A percentile compares a stretch with the other conserved stretches of the same genome.
Evolutionary conservation across 2,113 vertebrate genomes (phyloP).

Genomic region (Procavia capensis): DNA sequence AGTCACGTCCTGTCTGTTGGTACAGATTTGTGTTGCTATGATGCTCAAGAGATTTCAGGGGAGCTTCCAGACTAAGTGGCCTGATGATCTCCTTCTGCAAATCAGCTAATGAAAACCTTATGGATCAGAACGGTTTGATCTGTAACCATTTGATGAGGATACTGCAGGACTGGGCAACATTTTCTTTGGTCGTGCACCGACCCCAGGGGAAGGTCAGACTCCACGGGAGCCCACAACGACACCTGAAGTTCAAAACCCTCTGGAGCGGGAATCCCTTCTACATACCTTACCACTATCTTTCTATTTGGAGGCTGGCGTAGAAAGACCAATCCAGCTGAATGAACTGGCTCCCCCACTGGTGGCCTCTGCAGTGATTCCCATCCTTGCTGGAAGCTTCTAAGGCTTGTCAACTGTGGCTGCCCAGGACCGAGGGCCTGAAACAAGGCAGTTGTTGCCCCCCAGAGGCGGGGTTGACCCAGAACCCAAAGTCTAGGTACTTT

Average conservation of each 20-base stretch:
- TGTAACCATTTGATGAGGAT: not conserved
- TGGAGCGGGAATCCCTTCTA: not conserved
- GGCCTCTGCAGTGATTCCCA: not conserved
- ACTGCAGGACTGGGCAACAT: not conserved
- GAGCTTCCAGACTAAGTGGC: not conserved
- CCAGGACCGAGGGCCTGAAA: not conserved
- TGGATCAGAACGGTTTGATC: not conserved
- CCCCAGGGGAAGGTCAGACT: not conserved
- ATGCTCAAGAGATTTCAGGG: not conserved
- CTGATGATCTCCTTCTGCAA: not conserved
- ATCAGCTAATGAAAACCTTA: not conserved
- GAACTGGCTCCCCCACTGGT: not conserved
- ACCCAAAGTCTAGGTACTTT: not conserved
- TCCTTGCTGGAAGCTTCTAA: not conserved
- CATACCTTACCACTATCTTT: not conserved
- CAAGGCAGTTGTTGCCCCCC: not conserved
- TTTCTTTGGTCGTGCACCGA: not conserved
- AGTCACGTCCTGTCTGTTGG: not conserved
- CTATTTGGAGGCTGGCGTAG: not conserved
- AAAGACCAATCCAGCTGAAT: not conserved
- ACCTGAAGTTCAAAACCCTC: not conserved
- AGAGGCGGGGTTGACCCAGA: not conserved
- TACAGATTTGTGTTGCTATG: too few relatives aligned
- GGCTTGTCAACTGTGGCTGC: not conserved
- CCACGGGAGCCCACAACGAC: not conserved